Percentiles rank a stretch among this genome's conserved stretches.
Conservation (phyloP, 2,888 invertebrate species). For the Caenorhabditis doughertyi region DNA sequence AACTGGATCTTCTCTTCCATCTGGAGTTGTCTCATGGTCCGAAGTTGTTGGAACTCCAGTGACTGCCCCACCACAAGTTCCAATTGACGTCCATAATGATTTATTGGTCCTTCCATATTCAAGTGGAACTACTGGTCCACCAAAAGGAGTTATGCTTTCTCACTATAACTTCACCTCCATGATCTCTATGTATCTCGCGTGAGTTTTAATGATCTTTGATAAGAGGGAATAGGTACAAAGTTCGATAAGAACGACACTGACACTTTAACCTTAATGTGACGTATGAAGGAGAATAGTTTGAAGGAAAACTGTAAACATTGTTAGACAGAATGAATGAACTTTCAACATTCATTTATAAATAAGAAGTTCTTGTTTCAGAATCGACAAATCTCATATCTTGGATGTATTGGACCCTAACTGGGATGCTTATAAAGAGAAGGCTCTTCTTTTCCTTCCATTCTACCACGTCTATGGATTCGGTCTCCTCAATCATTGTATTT, state of each 20-base stretch:
- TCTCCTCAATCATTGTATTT: constrained; percentile 65
- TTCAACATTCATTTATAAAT: too few relatives aligned
- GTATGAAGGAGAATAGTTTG: too few relatives aligned
- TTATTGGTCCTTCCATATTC: constrained; percentile 77
- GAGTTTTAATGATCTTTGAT: constrained; percentile 42
- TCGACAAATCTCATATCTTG: constrained; percentile 51
- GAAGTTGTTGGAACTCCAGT: constrained; percentile 66
- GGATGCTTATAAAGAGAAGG: constrained; percentile 69
- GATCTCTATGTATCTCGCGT: constrained; percentile 73
- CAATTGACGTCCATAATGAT: constrained; percentile 72
- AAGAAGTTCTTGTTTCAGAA: constrained; percentile 39
- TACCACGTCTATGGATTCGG: constrained; percentile 81
- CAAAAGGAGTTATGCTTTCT: constrained; percentile 81
- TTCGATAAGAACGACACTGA: too few relatives aligned
- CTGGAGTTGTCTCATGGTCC: constrained; percentile 65
- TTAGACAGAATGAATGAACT: too few relatives aligned
- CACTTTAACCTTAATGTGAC: too few relatives aligned
- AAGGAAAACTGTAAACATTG: too few relatives aligned
- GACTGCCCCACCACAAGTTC: constrained; percentile 56
- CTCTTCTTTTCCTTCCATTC: constrained; percentile 78
- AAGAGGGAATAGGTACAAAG: not conserved
- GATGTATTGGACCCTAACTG: constrained; percentile 69
- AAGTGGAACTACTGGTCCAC: constrained; percentile 80
- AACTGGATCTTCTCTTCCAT: constrained; percentile 55
- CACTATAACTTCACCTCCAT: constrained; percentile 77